These are phyloP conservation scores for Saguinus midas DNA, from an alignment of 2,113 vertebrate species.

Conservation along the genomic window DNA sequence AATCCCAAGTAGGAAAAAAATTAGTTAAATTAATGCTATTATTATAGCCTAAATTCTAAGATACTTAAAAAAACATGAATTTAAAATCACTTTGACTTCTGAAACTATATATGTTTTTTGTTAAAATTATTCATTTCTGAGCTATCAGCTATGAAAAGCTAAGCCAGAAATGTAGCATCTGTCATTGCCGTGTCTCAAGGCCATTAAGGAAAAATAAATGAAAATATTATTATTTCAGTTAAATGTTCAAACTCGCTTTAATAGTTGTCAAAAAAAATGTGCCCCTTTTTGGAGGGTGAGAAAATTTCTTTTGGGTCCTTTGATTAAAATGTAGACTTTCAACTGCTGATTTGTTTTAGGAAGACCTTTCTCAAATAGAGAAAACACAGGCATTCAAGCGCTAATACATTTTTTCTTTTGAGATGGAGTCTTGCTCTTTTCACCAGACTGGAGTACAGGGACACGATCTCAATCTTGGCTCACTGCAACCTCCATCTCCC, in stretches of 20 bases:
- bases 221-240: background rate
- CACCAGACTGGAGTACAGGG: too few relatives aligned
- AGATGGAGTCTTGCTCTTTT: too few relatives aligned
- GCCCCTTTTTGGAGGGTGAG: background rate
- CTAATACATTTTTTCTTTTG: background rate
- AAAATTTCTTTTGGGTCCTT: background rate
- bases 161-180: background rate
- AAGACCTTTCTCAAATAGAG: background rate
- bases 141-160: background rate
- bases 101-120: background rate
- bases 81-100: background rate
- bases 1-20: background rate
- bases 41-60: background rate
- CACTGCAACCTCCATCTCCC: too few relatives aligned
- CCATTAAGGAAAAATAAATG: background rate
- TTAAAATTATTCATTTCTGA: background rate
- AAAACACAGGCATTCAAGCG: background rate
- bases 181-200: background rate
- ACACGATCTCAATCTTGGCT: accelerated
- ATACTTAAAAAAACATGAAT: background rate
- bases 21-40: background rate
- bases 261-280: background rate
- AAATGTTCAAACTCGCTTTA: background rate
- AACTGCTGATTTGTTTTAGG: background rate
- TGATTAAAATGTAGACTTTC: background rate